phyloP scores from a whole-genome alignment of 2,888 invertebrate species.

The Megamerina dolium region DNA sequence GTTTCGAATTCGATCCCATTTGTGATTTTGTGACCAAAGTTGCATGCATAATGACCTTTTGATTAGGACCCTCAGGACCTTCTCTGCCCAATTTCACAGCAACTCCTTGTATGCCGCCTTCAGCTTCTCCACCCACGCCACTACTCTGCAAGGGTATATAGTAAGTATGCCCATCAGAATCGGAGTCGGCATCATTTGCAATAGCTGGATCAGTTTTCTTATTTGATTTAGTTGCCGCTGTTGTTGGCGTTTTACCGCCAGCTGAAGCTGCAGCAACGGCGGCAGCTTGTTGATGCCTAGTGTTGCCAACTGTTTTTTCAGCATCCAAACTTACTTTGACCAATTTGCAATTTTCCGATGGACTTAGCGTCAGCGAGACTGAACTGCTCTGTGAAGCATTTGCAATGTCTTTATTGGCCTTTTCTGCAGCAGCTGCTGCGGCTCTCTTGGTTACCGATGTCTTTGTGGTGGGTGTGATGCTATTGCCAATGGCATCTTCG shows the following conservation, averaged over 20 bases:
- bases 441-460: conserved; percentile 31
- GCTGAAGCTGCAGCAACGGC: conserved; percentile 21
- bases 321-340: conserved; percentile 55
- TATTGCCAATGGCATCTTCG: conserved; percentile 25
- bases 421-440: conserved; percentile 33
- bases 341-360: conserved; percentile 50
- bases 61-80: conserved; percentile 58
- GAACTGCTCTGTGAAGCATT: conserved; percentile 37
- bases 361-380: conserved; percentile 45
- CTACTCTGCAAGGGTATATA: conserved; percentile 59
- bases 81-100: conserved; percentile 61
- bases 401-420: conserved; percentile 26
- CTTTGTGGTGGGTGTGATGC: conserved; percentile 20
- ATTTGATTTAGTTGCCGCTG: conserved; percentile 22
- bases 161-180: conserved; percentile 56
- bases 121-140: conserved; percentile 33
- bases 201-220: conserved; percentile 11
- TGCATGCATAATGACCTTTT: conserved; percentile 58
- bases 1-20: conserved; percentile 46
- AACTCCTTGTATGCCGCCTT: conserved; percentile 57
- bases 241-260: conserved; percentile 16
- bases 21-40: conserved; percentile 60
- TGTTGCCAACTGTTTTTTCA: conserved; percentile 34
- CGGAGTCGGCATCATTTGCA: conserved; percentile 48
- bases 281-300: no score